Evolutionary conservation across 2,113 vertebrate species (phyloP).

Genomic region (Cottus gobio): DNA sequence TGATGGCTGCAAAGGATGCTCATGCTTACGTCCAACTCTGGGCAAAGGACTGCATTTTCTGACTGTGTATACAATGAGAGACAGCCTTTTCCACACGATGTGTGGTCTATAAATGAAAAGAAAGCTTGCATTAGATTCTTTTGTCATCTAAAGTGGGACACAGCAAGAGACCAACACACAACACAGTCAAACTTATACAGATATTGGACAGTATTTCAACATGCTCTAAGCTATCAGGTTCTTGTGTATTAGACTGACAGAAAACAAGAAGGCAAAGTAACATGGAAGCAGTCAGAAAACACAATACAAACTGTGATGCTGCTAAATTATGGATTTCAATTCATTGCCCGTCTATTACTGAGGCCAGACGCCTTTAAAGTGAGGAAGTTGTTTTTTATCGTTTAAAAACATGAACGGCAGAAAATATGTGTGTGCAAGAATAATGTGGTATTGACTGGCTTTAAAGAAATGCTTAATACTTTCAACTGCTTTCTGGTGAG

Average conservation of each 20-base stretch:
- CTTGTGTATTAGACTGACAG: neutral
- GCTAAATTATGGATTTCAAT: neutral
- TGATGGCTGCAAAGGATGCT: neutral
- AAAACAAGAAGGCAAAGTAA: neutral
- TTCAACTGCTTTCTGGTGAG: neutral
- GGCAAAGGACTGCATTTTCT: neutral
- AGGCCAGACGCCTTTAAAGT: neutral
- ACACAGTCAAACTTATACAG: neutral
- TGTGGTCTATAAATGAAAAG: neutral
- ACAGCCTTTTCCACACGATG: neutral
- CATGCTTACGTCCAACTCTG: neutral
- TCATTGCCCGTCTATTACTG: neutral
- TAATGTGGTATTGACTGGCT: neutral
- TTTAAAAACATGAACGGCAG: neutral
- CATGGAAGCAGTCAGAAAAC: too few species aligned
- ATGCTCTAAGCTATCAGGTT: too few species aligned
- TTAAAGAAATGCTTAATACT: conserved; percentile 4
- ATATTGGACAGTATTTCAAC: neutral
- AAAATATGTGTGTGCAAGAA: neutral
- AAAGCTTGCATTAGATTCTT: neutral
- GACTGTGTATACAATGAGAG: neutral
- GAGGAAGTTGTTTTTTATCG: neutral
- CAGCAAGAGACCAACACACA: neutral
- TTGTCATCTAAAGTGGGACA: neutral
- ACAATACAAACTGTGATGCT: neutral